Percentiles rank a stretch among this genome's conserved stretches.
Evolutionary conservation across 2,888 invertebrate genomes (phyloP).

Genomic region (Acleris laterana): DNA sequence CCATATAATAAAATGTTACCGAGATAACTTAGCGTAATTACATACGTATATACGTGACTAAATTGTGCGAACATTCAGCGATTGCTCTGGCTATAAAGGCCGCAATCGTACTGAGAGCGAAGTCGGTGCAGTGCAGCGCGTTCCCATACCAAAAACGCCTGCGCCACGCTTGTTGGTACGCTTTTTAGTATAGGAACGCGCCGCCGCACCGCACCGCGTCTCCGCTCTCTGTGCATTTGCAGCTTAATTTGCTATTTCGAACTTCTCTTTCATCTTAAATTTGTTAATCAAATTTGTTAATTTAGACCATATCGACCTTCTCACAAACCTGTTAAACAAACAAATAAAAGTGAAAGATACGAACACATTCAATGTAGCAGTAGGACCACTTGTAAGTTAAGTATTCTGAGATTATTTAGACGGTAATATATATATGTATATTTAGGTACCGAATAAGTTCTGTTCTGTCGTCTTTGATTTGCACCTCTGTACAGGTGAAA

Average conservation of each 20-base stretch:
- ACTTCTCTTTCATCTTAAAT: constrained; percentile 20
- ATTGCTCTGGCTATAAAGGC: constrained; percentile 12
- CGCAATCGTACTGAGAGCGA: no score
- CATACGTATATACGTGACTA: constrained; percentile 32
- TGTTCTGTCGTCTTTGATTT: background rate
- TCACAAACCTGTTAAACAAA: no score
- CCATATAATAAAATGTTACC: constrained; percentile 33
- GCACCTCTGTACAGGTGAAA: background rate
- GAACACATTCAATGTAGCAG: no score
- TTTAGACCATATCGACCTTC: no score
- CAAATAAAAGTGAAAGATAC: no score
- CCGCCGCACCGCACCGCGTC: no score
- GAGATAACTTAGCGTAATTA: constrained; percentile 29
- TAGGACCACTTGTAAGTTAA: no score
- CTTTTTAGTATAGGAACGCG: no score
- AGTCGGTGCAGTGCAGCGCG: no score
- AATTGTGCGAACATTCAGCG: constrained; percentile 28
- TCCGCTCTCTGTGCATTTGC: no score
- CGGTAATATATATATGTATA: background rate
- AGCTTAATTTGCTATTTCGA: constrained; percentile 20
- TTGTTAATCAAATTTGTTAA: background rate
- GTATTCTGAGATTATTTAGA: background rate
- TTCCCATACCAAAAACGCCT: no score
- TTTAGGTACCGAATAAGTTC: background rate
- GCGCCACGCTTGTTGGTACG: no score